phyloP scores from a whole-genome alignment of 2,113 vertebrate genomes.

The Dendrocopos noguchii region DNA sequence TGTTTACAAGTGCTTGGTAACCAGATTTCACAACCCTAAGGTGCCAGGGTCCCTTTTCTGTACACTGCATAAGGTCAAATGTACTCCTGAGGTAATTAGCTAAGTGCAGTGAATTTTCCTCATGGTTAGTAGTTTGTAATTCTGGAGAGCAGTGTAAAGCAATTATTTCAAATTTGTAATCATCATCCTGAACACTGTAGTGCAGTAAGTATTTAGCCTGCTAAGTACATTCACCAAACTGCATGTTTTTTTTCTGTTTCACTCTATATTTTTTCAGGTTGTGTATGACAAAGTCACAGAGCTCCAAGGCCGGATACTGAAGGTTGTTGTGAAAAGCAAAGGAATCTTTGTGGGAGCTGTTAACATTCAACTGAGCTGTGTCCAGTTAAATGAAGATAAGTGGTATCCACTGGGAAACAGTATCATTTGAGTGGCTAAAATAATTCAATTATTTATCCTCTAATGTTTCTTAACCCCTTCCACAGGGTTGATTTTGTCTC shows the following conservation, averaged over 20 bases:
- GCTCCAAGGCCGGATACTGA: slow-evolving; percentile 77
- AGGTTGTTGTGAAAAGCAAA: slow-evolving; percentile 85
- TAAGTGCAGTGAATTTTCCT: not conserved
- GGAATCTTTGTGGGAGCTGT: slow-evolving; percentile 79
- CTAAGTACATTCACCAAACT: not conserved
- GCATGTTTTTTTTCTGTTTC: not conserved
- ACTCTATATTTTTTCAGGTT: slow-evolving; percentile 70
- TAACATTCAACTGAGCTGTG: slow-evolving; percentile 77
- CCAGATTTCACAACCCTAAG: not conserved
- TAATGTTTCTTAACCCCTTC: slow-evolving; percentile 1
- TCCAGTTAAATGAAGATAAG: slow-evolving; percentile 77
- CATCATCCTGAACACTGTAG: not conserved
- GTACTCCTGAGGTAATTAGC: not conserved
- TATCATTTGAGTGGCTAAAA: slow-evolving; percentile 68
- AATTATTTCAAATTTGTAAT: not conserved
- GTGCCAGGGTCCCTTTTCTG: not conserved
- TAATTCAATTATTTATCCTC: slow-evolving; percentile 38
- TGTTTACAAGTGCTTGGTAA: not conserved
- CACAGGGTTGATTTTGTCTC: not conserved
- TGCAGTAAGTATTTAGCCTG: not conserved
- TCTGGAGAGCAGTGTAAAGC: not conserved
- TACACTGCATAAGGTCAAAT: not conserved
- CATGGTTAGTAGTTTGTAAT: not conserved
- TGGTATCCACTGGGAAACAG: slow-evolving; percentile 84
- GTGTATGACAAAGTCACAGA: slow-evolving; percentile 73